A percentile compares a stretch with the other conserved stretches of the same genome.
phyloP scores from a whole-genome alignment of 2,113 vertebrate genomes.

The Aleadryas rufinucha region DNA sequence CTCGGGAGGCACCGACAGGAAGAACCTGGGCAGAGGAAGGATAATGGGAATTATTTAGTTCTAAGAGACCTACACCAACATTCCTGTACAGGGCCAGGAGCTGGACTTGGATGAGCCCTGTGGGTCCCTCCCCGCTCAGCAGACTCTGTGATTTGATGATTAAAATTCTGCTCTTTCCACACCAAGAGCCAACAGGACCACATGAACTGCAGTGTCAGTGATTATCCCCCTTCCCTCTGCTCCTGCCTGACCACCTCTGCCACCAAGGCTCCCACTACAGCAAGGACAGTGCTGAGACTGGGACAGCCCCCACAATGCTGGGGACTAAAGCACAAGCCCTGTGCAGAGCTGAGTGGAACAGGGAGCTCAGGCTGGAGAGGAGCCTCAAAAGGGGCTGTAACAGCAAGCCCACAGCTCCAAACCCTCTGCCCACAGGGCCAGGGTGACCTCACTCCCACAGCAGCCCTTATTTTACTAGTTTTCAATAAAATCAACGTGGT shows the following conservation, averaged over 20 bases:
- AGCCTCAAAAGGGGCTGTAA: not conserved
- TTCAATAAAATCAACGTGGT: not conserved
- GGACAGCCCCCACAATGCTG: fast-evolving
- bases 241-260: not conserved
- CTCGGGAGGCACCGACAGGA: conserved; percentile 62
- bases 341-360: not conserved
- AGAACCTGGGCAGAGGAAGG: not conserved
- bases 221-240: not conserved
- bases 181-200: not conserved
- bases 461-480: not conserved
- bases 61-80: fast-evolving
- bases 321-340: not conserved
- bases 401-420: not conserved
- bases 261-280: not conserved
- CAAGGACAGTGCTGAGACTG: fast-evolving
- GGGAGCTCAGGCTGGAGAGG: not conserved
- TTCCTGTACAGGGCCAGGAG: not conserved
- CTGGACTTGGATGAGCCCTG: too few relatives aligned
- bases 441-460: not conserved
- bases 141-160: fast-evolving
- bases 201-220: fast-evolving
- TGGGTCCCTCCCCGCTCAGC: fast-evolving
- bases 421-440: not conserved
- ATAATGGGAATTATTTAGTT: not conserved
- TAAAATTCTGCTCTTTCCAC: not conserved